Conservation (phyloP, 2,888 invertebrate species). For the Alcis repandata region DNA sequence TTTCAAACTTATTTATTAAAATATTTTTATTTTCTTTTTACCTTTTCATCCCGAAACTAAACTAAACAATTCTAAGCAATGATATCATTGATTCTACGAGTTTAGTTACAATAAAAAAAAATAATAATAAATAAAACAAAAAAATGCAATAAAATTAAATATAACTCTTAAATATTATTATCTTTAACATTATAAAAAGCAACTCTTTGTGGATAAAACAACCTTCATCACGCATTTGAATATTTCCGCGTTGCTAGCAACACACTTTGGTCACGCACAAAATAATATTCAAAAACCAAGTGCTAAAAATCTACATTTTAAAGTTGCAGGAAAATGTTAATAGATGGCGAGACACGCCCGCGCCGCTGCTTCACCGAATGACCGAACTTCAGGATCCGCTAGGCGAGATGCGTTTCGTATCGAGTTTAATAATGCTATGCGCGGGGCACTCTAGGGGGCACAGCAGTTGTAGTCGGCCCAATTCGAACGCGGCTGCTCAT, state of each 20-base stretch:
- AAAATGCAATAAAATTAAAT: background rate
- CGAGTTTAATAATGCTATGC: conserved; percentile 68
- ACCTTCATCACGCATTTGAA: conserved; percentile 76
- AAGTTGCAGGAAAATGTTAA: conserved; percentile 39
- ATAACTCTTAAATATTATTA: conserved; percentile 12
- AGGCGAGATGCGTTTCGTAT: conserved; percentile 70
- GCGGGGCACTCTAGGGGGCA: conserved; percentile 80
- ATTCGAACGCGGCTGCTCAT: conserved; percentile 74
- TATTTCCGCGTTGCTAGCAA: conserved; percentile 68
- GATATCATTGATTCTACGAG: no score
- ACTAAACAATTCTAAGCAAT: no score
- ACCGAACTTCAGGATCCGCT: background rate
- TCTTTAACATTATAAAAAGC: conserved; percentile 51
- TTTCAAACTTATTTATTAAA: no score
- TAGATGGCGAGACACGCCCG: conserved; percentile 51
- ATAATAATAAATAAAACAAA: background rate
- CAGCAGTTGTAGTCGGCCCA: conserved; percentile 65
- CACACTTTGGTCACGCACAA: conserved; percentile 56
- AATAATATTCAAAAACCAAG: conserved; percentile 35
- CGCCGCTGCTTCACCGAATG: conserved; percentile 14
- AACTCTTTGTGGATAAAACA: conserved; percentile 58
- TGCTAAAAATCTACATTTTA: conserved; percentile 17
- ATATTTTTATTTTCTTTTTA: no score
- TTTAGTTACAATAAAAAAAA: no score
- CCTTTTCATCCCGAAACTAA: no score